phyloP scores from a whole-genome alignment of 2,113 vertebrate species.

The Trematomus loennbergii region DNA sequence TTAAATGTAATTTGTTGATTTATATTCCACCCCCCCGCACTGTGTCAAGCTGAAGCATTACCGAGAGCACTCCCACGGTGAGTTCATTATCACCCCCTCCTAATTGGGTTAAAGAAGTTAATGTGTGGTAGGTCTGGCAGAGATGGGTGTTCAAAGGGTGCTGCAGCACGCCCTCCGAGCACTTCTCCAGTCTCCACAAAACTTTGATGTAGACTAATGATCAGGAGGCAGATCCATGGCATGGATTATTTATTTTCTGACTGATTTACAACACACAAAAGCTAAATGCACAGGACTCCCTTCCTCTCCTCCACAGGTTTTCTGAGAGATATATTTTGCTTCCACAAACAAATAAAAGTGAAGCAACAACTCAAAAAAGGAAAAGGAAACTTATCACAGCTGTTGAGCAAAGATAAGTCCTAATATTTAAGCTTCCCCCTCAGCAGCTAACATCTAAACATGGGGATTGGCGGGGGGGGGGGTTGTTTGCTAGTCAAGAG shows the following conservation, averaged over 20 bases:
- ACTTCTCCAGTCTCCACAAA: constrained; percentile 65
- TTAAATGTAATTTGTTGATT: constrained; percentile 64
- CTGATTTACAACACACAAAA: constrained; percentile 58
- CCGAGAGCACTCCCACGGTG: constrained; percentile 57
- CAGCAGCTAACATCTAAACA: constrained; percentile 77
- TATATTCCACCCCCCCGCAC: constrained; percentile 8
- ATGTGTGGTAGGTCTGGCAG: constrained; percentile 72
- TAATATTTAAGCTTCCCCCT: constrained; percentile 78
- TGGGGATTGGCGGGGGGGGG: constrained; percentile 47
- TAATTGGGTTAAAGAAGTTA: constrained; percentile 81
- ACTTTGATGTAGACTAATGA: constrained; percentile 82
- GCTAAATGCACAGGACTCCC: constrained; percentile 21
- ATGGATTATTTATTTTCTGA: constrained; percentile 53
- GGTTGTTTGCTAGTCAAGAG: constrained; percentile 67
- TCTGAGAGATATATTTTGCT: constrained; percentile 58
- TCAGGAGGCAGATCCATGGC: constrained; percentile 59
- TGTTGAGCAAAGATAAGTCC: constrained; percentile 74
- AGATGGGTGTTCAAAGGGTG: constrained; percentile 77
- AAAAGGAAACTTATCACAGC: constrained; percentile 72
- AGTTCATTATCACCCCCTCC: constrained; percentile 75
- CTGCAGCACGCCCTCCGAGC: constrained; percentile 59
- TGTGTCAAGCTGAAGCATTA: constrained; percentile 55
- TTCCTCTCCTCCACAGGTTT: constrained; percentile 24
- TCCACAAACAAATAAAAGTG: constrained; percentile 61
- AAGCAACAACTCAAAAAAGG: constrained; percentile 63